Evolutionary conservation across 2,113 vertebrate genomes (phyloP).

Genomic region (Rhombomys opimus): DNA sequence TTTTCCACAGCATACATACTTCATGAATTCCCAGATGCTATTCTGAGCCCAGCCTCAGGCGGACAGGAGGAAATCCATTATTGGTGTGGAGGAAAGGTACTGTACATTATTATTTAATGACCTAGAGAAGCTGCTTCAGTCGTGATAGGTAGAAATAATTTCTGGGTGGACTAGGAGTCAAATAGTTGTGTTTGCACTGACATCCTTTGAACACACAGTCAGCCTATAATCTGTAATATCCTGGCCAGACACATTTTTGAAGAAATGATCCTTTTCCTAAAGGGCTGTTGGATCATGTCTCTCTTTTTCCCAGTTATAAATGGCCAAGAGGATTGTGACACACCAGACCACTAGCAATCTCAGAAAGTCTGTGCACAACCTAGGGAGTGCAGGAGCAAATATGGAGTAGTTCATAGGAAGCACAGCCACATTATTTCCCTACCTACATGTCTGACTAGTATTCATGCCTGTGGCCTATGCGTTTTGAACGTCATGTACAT

Average conservation of each 20-base stretch:
- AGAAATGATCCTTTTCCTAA: background rate
- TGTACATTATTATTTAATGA: background rate
- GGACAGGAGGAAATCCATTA: background rate
- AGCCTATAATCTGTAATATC: background rate
- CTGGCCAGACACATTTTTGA: background rate
- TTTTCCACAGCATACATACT: background rate
- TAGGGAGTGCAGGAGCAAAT: background rate
- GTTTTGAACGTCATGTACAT: rapidly evolving
- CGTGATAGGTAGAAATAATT: slow-evolving; percentile 27
- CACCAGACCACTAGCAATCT: background rate
- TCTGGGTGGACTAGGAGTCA: background rate
- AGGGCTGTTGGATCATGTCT: background rate
- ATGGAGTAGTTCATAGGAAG: background rate
- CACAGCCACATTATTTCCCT: background rate
- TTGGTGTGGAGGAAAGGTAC: background rate
- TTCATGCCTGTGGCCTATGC: background rate
- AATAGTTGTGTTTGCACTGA: background rate
- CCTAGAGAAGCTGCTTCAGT: slow-evolving; percentile 3
- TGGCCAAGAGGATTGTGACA: background rate
- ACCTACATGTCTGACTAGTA: background rate
- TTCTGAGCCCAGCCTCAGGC: background rate
- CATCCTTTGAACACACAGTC: background rate
- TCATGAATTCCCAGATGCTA: background rate
- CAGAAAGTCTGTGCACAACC: background rate
- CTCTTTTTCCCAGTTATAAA: background rate